Conservation (phyloP, 23 tunicate genomes). For the Aplidium turbinatum region DNA sequence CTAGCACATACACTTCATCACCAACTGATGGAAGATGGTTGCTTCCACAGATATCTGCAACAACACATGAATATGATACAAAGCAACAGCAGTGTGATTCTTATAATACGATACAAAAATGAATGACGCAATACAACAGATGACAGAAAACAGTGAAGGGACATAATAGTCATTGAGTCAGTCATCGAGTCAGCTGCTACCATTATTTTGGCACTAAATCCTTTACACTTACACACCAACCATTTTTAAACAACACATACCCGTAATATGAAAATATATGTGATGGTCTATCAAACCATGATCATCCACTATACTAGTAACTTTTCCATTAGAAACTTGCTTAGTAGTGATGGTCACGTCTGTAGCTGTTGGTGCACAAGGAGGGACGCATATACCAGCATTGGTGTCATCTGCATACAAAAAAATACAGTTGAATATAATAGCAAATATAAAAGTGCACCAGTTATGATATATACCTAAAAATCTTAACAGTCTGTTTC, state of each 20-base stretch:
- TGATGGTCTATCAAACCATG: slow-evolving; percentile 54
- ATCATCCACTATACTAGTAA: slow-evolving; percentile 44
- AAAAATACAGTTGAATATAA: no score
- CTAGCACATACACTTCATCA: slow-evolving; percentile 50
- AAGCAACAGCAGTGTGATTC: neutral
- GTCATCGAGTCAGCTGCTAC: no score
- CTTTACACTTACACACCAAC: neutral
- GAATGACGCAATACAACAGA: no score
- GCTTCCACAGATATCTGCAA: slow-evolving; percentile 37
- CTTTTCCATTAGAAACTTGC: slow-evolving; percentile 36
- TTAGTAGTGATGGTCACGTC: neutral
- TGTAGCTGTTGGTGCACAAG: slow-evolving; percentile 15
- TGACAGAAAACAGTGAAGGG: no score
- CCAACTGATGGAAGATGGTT: slow-evolving; percentile 42
- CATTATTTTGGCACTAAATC: no score
- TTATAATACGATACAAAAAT: neutral
- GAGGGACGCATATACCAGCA: neutral
- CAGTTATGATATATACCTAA: no score
- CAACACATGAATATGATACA: neutral
- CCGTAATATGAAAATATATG: slow-evolving; percentile 42
- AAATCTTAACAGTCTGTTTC: no score
- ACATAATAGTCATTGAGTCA: no score
- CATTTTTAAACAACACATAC: slow-evolving; percentile 10
- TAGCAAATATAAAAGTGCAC: no score
- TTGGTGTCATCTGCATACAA: no score